These are phyloP conservation scores for Holcopasites calliopsidis DNA, from an alignment of 1,140 invertebrate species.

Conservation along the genomic window DNA sequence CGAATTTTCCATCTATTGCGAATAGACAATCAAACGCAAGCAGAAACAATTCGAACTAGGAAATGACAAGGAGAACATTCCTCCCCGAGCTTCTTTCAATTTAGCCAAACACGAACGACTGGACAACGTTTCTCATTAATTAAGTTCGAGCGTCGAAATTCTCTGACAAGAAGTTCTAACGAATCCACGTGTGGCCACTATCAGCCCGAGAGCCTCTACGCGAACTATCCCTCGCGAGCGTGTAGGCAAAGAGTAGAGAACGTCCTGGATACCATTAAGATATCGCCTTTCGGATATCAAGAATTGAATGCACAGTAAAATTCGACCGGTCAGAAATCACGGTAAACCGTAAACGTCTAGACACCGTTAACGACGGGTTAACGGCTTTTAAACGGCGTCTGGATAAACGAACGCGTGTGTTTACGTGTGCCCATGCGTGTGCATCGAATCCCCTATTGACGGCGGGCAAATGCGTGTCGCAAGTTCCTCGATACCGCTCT, in stretches of 20 bases:
- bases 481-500: neutral
- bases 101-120: no score
- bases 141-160: no score
- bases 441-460: neutral
- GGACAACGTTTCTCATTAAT: no score
- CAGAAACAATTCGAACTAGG: constrained; percentile 14
- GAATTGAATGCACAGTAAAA: constrained; percentile 2
- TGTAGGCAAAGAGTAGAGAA: neutral
- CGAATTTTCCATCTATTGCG: neutral
- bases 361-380: constrained; percentile 1
- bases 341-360: constrained; percentile 23
- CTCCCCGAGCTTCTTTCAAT: neutral
- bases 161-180: no score
- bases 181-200: no score
- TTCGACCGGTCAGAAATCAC: constrained; percentile 12
- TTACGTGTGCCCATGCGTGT: no score
- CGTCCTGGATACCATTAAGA: neutral
- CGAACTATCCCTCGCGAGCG: no score
- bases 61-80: neutral
- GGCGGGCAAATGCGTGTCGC: neutral
- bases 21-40: neutral
- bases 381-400: neutral
- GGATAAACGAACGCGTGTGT: neutral
- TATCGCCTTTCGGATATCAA: neutral
- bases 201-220: neutral